Conservation (phyloP, 2,797 vertebrate genomes). For the Tenualosa thibaudeaui region DNA sequence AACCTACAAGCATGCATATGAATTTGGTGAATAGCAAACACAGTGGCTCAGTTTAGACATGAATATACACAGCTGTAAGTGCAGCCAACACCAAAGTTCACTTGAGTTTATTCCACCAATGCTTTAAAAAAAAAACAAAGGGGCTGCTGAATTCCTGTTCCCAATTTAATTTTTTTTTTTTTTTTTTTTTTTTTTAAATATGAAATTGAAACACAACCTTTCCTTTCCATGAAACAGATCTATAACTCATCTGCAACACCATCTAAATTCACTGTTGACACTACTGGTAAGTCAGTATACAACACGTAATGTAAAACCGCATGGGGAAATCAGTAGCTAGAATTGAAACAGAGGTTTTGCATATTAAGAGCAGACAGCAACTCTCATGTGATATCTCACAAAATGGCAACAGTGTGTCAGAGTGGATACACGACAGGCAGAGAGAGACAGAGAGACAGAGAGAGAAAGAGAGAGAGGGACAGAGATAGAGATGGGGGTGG, state of each 20-base stretch:
- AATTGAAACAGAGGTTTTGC: no score
- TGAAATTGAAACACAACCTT: background rate
- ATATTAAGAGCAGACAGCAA: no score
- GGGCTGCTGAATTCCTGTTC: background rate
- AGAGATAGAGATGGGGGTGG: background rate
- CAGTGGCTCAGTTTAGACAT: background rate
- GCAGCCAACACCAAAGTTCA: background rate
- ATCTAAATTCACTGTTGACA: background rate
- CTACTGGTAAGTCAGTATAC: background rate
- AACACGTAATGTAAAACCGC: no score
- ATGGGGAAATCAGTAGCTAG: no score
- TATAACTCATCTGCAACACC: no score
- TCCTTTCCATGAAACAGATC: background rate
- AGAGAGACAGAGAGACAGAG: no score
- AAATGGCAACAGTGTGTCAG: background rate
- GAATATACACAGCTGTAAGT: background rate
- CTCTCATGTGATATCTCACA: no score
- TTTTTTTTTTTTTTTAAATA: background rate
- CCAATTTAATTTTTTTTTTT: background rate
- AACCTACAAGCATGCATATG: conserved; percentile 23
- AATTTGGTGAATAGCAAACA: background rate
- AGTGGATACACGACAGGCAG: no score
- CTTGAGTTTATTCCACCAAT: background rate
- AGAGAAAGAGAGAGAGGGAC: background rate
- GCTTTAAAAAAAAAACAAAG: background rate